Conservation (phyloP, 1,140 invertebrate species). For the Neotoxoptera formosana region DNA sequence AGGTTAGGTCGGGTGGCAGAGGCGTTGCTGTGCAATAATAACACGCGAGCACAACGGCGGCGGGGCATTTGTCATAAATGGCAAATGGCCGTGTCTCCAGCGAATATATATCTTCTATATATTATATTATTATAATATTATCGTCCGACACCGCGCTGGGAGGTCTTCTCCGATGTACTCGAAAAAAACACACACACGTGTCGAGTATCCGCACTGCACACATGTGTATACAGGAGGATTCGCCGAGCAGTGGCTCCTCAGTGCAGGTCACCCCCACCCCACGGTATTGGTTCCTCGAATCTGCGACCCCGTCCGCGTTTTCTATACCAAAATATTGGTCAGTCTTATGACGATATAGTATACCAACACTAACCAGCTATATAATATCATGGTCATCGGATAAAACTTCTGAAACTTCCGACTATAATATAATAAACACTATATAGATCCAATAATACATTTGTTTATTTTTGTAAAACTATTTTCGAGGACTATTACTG, state of each 20-base stretch:
- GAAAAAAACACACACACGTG: neutral
- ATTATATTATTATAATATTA: neutral
- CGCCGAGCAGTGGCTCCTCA: neutral
- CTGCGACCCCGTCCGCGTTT: too few relatives aligned
- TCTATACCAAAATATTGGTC: too few relatives aligned
- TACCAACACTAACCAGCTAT: too few relatives aligned
- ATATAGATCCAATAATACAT: too few relatives aligned
- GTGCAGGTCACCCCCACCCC: neutral
- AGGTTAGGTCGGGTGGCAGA: neutral
- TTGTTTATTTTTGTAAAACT: too few relatives aligned
- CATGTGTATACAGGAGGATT: neutral
- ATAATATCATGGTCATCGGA: too few relatives aligned
- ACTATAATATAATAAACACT: too few relatives aligned
- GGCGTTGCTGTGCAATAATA: neutral
- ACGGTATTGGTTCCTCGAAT: too few relatives aligned
- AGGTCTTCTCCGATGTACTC: neutral
- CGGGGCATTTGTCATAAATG: slow-evolving; percentile 42
- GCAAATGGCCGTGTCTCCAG: slow-evolving; percentile 27
- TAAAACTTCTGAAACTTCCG: too few relatives aligned
- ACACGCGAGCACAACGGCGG: neutral
- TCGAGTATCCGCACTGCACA: neutral
- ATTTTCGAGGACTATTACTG: too few relatives aligned
- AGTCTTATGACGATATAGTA: too few relatives aligned
- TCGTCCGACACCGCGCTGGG: neutral
- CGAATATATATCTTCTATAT: neutral